Evolutionary conservation across 2,888 invertebrate genomes (phyloP).

Genomic region (Pocota personata): DNA sequence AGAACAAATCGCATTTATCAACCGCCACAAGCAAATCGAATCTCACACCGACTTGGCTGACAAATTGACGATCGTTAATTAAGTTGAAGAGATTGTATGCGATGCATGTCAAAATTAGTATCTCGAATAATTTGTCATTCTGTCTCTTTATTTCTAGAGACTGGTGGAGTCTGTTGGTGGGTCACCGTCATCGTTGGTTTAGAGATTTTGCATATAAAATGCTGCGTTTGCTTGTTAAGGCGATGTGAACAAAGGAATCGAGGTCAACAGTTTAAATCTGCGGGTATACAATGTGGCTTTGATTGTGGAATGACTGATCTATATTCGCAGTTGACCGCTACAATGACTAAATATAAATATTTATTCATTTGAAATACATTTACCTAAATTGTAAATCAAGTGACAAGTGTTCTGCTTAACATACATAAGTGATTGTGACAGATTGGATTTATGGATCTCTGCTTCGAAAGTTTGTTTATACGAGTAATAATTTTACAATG

Average conservation of each 20-base stretch:
- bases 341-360: not conserved
- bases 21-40: conserved; percentile 48
- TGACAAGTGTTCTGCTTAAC: conserved; percentile 14
- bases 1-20: conserved; percentile 65
- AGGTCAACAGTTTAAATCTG: conserved; percentile 35
- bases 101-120: conserved; percentile 70
- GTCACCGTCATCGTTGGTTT: not conserved
- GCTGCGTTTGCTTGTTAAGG: not conserved
- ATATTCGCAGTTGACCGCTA: conserved; percentile 21
- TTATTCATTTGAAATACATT: not conserved
- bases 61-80: conserved; percentile 74
- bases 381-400: conserved; percentile 24
- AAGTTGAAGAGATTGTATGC: conserved; percentile 70
- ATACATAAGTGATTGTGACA: conserved; percentile 22
- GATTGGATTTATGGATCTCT: not conserved
- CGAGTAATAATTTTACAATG: not conserved
- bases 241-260: conserved; percentile 17
- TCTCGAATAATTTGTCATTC: conserved; percentile 64
- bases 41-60: conserved; percentile 42
- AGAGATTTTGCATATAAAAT: conserved; percentile 46
- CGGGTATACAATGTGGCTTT: not conserved
- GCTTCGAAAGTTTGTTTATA: not conserved
- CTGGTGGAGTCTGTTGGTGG: not conserved
- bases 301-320: conserved; percentile 10
- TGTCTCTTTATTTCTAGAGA: conserved; percentile 45